Conservation (phyloP, 2,797 vertebrate genomes). For the Liparis tanakae region DNA sequence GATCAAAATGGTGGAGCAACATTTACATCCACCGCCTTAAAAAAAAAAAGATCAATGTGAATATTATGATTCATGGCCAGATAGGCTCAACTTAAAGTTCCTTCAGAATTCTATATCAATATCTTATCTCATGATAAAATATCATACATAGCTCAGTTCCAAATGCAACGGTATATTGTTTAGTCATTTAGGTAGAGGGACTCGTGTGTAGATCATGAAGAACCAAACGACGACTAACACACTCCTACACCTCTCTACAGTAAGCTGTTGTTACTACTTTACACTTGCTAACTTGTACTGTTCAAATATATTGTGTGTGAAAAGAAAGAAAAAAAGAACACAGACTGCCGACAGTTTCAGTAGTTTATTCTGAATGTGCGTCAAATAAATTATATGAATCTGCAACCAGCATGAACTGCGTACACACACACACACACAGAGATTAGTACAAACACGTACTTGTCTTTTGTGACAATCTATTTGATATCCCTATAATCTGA, state of each 20-base stretch:
- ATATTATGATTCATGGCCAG: neutral
- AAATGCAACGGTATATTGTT: neutral
- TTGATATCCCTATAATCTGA: conserved; percentile 44
- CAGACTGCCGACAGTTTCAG: conserved; percentile 54
- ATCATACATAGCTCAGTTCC: neutral
- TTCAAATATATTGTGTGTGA: neutral
- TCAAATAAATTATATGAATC: conserved; percentile 79
- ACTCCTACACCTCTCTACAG: conserved; percentile 68
- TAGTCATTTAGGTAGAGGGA: conserved; percentile 28
- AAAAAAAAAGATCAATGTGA: neutral
- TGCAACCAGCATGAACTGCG: conserved; percentile 56
- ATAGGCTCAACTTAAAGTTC: neutral
- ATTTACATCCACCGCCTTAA: neutral
- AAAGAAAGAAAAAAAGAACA: conserved; percentile 5
- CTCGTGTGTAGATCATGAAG: conserved; percentile 76
- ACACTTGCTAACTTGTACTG: neutral
- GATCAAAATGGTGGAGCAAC: no score
- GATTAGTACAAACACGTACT: conserved; percentile 60
- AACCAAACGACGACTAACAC: conserved; percentile 87
- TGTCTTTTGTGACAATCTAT: conserved; percentile 35
- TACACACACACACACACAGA: conserved; percentile 53
- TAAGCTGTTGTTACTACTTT: conserved; percentile 3
- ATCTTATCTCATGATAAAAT: neutral
- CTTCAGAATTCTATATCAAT: neutral
- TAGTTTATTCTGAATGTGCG: conserved; percentile 74